Base-by-base conservation (phyloP, 2,888 invertebrate species). In the Anticlea derivata region DNA sequence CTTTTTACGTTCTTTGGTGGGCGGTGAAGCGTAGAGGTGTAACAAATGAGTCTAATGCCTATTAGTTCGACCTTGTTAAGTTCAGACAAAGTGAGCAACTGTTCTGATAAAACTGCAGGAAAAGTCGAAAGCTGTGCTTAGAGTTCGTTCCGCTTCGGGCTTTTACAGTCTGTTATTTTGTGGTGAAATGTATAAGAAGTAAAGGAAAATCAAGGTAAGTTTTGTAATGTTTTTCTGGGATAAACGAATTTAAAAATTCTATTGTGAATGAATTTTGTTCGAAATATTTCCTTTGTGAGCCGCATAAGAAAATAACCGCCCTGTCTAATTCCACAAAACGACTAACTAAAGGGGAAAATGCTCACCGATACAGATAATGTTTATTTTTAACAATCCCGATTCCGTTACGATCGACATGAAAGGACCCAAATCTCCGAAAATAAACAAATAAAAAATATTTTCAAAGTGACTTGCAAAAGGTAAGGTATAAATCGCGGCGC, bases 361-460 rank as follows among this genome's bases (percentile, higher is more conserved):
- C 60, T 49, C 34, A 46, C 40, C 13, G 54, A 59, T 49, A 69
- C 60, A 72, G 70, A 69, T 65, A 80, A 73, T 72, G 68, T 72
- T 75, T 75, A 73, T 78, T 79, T 74, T 70, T 64, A 74, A 81
- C 73, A 78, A 77, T 76, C 68, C 72, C 72, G 75, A 78, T 75
- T 74, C 71, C 70, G 71, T 79, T 74, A 83, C 79, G 82, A 81
- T 78, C 78, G 77, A 82, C 82, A 82, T 86, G 85, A 88, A 90
- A 88, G 75, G 83, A 79, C 61, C 70, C 79, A 80, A 86, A 83
- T 83, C 82, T 78, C 81, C 82, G 83, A 80, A 81, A 82, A 80
- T 81, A 87, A 88, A 85, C 75, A 85, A 84, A 86, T 82, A 85
- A 84, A 83, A 83, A 82, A 81, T 77, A 74, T 81, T 84, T 83